Percentiles rank a stretch among this genome's conserved stretches.
Conservation (phyloP, 2,113 vertebrate species). For the Phainopepla nitens region DNA sequence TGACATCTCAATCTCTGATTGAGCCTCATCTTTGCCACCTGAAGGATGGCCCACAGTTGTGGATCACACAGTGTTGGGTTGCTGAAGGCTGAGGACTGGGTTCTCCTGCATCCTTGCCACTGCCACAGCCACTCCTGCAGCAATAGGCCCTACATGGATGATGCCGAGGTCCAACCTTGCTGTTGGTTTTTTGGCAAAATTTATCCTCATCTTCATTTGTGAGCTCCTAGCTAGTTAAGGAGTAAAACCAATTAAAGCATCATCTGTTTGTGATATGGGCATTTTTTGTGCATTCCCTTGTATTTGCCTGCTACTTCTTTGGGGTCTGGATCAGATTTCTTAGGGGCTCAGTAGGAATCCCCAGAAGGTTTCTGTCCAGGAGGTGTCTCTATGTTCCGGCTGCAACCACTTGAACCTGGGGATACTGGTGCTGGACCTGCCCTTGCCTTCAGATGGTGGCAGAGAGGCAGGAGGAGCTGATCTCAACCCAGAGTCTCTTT, state of each 20-base stretch:
- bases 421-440: not conserved
- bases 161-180: not conserved
- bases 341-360: not conserved
- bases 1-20: slow-evolving; percentile 51
- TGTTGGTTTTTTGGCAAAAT: not conserved
- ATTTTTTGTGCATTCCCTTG: not conserved
- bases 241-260: fast-evolving
- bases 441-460: not conserved
- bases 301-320: not conserved
- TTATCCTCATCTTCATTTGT: not conserved
- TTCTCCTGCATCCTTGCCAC: not conserved
- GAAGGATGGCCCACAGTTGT: not conserved
- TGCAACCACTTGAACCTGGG: fast-evolving
- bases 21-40: slow-evolving; percentile 18
- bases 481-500: not conserved
- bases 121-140: not conserved
- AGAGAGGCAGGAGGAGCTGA: not conserved
- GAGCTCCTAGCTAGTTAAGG: not conserved
- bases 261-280: not conserved
- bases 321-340: not conserved
- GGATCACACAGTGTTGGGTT: not conserved
- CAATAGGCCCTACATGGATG: not conserved
- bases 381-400: not conserved
- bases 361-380: not conserved
- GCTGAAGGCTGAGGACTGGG: not conserved